Conservation (phyloP, 2,113 vertebrate genomes). For the Tinamus guttatus region DNA sequence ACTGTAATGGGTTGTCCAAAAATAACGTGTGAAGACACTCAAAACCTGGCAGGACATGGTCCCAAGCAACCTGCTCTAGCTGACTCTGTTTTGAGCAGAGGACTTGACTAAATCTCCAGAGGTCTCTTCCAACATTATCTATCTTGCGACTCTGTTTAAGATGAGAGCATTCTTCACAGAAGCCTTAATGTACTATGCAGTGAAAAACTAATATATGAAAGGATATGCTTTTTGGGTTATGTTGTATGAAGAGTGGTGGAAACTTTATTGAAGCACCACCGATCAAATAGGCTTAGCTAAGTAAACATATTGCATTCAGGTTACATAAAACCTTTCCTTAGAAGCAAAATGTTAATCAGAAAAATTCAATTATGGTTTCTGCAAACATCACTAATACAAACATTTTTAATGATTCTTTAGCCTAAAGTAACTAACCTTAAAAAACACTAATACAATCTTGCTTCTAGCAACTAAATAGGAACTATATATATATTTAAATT, state of each 20-base stretch:
- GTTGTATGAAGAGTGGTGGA: neutral
- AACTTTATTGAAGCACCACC: neutral
- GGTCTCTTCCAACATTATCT: neutral
- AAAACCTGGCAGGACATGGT: neutral
- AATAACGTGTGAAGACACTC: neutral
- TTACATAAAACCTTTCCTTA: slow-evolving; percentile 17
- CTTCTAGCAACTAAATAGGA: slow-evolving; percentile 6
- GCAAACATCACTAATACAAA: neutral
- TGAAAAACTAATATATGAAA: neutral
- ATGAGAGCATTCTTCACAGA: neutral
- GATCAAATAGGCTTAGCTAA: neutral
- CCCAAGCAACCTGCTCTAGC: neutral
- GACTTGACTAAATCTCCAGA: neutral
- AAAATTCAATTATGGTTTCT: neutral
- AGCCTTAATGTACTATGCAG: neutral
- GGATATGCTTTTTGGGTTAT: neutral
- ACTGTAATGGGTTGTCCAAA: neutral
- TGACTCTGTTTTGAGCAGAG: neutral
- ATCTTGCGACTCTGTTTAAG: neutral
- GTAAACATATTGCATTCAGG: neutral
- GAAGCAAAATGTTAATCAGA: neutral
- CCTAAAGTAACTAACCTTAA: slow-evolving; percentile 3
- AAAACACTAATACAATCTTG: neutral
- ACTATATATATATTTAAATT: slow-evolving; percentile 13
- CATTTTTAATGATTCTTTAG: neutral